These are phyloP conservation scores for Atta texana DNA, from an alignment of 1,140 invertebrate genomes.

Conservation along the genomic window DNA sequence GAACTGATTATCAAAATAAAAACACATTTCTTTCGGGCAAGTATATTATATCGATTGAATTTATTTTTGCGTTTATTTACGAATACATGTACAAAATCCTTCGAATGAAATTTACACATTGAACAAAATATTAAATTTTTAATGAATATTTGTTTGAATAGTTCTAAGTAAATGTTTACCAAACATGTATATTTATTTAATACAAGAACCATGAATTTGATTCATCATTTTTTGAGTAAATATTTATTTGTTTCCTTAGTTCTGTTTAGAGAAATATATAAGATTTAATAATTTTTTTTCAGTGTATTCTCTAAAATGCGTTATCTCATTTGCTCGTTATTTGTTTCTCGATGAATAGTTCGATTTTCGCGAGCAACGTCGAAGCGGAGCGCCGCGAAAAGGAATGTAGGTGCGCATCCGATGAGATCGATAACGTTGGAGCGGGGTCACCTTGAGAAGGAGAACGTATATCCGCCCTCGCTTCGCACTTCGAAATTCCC, in stretches of 20 bases:
- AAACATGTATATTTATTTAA: no score
- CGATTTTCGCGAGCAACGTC: not conserved
- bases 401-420: not conserved
- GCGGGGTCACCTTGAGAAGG: constrained; percentile 66
- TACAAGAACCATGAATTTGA: no score
- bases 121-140: no score
- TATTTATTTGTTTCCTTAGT: no score
- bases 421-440: constrained; percentile 57
- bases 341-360: not conserved
- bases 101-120: not conserved
- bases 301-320: not conserved
- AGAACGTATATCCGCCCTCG: not conserved
- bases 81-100: not conserved
- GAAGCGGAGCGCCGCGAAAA: not conserved
- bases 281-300: no score
- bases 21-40: not conserved
- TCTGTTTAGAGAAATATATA: no score
- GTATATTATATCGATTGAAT: not conserved
- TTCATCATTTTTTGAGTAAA: no score
- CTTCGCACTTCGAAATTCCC: constrained; percentile 28
- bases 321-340: not conserved
- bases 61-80: not conserved
- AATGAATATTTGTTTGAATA: no score
- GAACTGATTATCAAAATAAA: not conserved
- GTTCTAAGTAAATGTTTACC: no score